phyloP scores from a whole-genome alignment of 1,140 invertebrate genomes.

The Gryon sp. region DNA sequence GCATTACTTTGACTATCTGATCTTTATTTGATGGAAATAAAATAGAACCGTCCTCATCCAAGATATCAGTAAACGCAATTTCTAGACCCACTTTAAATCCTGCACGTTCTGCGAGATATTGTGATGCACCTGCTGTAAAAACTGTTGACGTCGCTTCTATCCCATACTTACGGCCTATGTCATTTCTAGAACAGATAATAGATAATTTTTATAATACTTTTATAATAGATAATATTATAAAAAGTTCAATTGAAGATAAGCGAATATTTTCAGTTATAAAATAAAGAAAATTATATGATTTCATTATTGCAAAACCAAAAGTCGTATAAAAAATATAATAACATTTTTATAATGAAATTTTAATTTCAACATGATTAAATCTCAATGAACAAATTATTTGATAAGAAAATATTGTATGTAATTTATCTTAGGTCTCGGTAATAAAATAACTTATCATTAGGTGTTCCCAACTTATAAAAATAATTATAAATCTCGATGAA shows the following conservation, averaged over 20 bases:
- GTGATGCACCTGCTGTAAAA: slow-evolving; percentile 60
- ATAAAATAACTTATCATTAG: not conserved
- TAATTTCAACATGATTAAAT: too few relatives aligned
- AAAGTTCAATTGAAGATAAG: not conserved
- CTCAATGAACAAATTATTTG: too few relatives aligned
- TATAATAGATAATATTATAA: not conserved
- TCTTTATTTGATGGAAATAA: slow-evolving; percentile 33
- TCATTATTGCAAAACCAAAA: too few relatives aligned
- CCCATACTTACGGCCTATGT: slow-evolving; percentile 54
- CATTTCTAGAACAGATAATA: slow-evolving; percentile 39
- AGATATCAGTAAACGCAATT: slow-evolving; percentile 21
- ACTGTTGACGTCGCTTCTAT: slow-evolving; percentile 52
- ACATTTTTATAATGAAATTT: too few relatives aligned
- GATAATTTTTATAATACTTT: not conserved
- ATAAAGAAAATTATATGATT: too few relatives aligned
- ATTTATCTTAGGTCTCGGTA: too few relatives aligned
- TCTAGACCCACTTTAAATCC: slow-evolving; percentile 44
- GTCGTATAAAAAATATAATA: too few relatives aligned
- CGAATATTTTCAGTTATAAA: too few relatives aligned
- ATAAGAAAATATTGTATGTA: too few relatives aligned
- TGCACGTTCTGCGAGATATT: slow-evolving; percentile 43
- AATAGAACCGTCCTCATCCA: slow-evolving; percentile 42
- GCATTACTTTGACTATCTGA: slow-evolving; percentile 54
- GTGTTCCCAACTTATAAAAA: too few relatives aligned
- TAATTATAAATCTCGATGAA: slow-evolving; percentile 11